Percentiles rank a stretch among this genome's conserved stretches.
These are phyloP conservation scores for Eubasilissa regina DNA, from an alignment of 1,140 invertebrate genomes.

Conservation along the genomic window DNA sequence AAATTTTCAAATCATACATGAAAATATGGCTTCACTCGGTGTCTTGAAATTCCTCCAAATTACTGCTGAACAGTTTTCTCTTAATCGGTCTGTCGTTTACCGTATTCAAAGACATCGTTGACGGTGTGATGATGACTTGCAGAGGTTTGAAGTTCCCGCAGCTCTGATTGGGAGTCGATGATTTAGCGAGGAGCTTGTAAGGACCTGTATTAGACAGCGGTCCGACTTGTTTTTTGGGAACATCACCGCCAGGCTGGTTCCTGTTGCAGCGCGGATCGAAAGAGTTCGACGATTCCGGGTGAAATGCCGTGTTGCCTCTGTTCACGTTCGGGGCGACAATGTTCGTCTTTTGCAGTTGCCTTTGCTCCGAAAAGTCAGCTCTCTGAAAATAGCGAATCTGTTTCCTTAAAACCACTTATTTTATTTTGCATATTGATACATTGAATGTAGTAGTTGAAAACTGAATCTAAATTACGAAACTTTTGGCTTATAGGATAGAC, in stretches of 20 bases:
- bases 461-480: too few relatives aligned
- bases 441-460: too few relatives aligned
- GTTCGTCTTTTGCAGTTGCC: slow-evolving; percentile 16
- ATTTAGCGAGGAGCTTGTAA: slow-evolving; percentile 26
- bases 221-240: neutral
- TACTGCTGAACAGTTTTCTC: slow-evolving; percentile 41
- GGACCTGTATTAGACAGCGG: neutral
- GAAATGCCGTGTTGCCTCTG: neutral
- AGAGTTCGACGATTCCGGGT: neutral
- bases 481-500: too few relatives aligned
- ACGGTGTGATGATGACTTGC: slow-evolving; percentile 5
- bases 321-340: slow-evolving; percentile 19
- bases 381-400: slow-evolving; percentile 41
- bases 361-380: slow-evolving; percentile 52
- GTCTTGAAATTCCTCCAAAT: slow-evolving; percentile 36
- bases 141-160: slow-evolving; percentile 21
- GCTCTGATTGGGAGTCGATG: neutral
- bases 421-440: too few relatives aligned
- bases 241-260: neutral
- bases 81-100: neutral
- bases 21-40: too few relatives aligned
- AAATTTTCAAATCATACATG: too few relatives aligned
- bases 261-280: neutral
- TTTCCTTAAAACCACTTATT: neutral
- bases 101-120: neutral